Evolutionary conservation across 2,888 invertebrate species (phyloP).

Genomic region (Phortica okadai): DNA sequence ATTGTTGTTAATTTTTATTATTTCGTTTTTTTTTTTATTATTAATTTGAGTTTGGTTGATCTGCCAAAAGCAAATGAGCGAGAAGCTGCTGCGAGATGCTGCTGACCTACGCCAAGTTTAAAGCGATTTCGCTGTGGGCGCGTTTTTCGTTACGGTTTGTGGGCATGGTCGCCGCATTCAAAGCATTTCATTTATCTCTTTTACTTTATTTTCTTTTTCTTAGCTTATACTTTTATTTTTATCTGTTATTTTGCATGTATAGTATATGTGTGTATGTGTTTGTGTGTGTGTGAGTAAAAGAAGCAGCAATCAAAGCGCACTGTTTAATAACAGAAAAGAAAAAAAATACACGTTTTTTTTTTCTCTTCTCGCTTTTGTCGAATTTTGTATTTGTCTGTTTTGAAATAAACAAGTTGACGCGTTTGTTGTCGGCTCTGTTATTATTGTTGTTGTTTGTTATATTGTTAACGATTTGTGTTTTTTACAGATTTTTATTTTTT

Average conservation of each 20-base stretch:
- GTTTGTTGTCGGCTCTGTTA: conserved; percentile 11
- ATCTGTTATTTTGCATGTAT: conserved; percentile 7
- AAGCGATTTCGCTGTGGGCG: conserved; percentile 35
- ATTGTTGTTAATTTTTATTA: conserved; percentile 41
- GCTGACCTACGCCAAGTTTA: conserved; percentile 64
- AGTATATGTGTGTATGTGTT: background rate
- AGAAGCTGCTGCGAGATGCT: conserved; percentile 40
- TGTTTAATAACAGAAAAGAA: conserved; percentile 48
- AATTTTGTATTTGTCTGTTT: conserved; percentile 53
- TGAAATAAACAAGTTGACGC: conserved; percentile 67
- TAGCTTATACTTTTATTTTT: background rate
- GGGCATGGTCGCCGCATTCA: conserved; percentile 32
- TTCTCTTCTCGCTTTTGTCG: conserved; percentile 39
- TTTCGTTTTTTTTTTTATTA: conserved; percentile 9
- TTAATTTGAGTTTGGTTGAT: background rate
- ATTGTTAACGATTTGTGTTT: conserved; percentile 33
- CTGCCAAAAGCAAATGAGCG: background rate
- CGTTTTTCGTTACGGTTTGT: conserved; percentile 40
- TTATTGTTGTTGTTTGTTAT: conserved; percentile 40
- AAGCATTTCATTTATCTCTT: conserved; percentile 25
- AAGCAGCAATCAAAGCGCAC: conserved; percentile 59
- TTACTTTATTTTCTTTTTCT: conserved; percentile 29
- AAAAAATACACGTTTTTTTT: conserved; percentile 54
- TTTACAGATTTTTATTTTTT: conserved; percentile 37
- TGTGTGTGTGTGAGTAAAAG: conserved; percentile 44